These are phyloP conservation scores for Hydriomena furcata DNA, from an alignment of 2,888 invertebrate species.

Conservation along the genomic window DNA sequence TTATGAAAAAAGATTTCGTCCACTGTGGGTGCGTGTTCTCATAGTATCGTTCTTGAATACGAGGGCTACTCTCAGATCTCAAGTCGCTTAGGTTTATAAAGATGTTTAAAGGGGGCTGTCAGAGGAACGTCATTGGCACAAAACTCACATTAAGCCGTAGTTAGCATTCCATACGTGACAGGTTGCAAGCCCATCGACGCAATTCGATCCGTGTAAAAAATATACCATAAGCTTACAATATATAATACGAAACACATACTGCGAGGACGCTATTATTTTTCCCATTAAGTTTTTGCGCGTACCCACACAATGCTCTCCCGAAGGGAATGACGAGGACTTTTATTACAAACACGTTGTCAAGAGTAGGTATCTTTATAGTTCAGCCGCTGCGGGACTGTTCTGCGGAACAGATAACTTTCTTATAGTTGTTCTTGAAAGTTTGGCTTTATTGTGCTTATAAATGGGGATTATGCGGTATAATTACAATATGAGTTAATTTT, in stretches of 20 bases:
- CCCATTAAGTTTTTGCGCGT: slow-evolving; percentile 20
- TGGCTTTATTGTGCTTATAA: slow-evolving; percentile 1
- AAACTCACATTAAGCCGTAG: too few relatives aligned
- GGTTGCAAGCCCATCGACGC: too few relatives aligned
- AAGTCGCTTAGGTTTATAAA: too few relatives aligned
- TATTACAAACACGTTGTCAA: slow-evolving; percentile 21
- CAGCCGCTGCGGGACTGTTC: slow-evolving; percentile 10
- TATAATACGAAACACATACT: not conserved
- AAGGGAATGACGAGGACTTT: slow-evolving; percentile 15
- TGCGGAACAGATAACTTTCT: slow-evolving; percentile 30
- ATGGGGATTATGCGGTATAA: not conserved
- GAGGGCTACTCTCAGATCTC: too few relatives aligned
- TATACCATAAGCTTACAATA: not conserved
- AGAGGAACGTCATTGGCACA: too few relatives aligned
- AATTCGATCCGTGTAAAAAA: too few relatives aligned
- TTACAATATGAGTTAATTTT: slow-evolving; percentile 7
- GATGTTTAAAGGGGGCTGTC: too few relatives aligned
- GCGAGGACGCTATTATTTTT: slow-evolving; percentile 21
- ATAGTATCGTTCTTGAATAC: too few relatives aligned
- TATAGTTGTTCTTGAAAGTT: slow-evolving; percentile 35
- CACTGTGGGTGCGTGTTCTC: too few relatives aligned
- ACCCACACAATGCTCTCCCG: slow-evolving; percentile 19
- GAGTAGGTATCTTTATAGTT: slow-evolving; percentile 21
- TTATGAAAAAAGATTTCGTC: too few relatives aligned
- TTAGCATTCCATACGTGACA: too few relatives aligned